A percentile compares a stretch with the other conserved stretches of the same genome.
These are phyloP conservation scores for Salvelinus alpinus DNA, from an alignment of 2,113 vertebrate species.

Conservation along the genomic window DNA sequence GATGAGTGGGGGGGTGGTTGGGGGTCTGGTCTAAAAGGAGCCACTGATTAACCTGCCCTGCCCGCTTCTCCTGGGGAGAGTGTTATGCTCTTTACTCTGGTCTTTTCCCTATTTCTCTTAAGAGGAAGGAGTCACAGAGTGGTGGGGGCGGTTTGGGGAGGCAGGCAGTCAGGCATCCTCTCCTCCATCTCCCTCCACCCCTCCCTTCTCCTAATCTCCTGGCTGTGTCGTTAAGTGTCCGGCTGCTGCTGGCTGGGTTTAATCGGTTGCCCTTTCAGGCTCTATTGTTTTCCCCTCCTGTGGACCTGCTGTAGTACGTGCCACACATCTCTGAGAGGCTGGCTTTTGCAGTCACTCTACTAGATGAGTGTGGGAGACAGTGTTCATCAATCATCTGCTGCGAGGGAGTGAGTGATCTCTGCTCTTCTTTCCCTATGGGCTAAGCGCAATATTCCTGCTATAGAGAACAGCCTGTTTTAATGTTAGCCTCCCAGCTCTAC, in stretches of 20 bases:
- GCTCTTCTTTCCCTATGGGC: background rate
- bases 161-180: background rate
- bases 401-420: background rate
- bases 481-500: background rate
- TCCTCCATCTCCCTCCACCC: background rate
- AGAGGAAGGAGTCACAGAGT: conserved; percentile 49
- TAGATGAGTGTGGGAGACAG: background rate
- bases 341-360: conserved; percentile 1
- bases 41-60: conserved; percentile 6
- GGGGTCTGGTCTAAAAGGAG: background rate
- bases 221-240: conserved; percentile 35
- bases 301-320: background rate
- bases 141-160: conserved; percentile 40
- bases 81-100: conserved; percentile 23
- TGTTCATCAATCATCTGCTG: background rate
- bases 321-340: background rate
- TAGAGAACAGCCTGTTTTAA: background rate
- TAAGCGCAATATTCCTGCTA: background rate
- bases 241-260: background rate
- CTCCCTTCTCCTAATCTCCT: conserved; percentile 31
- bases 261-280: conserved; percentile 1
- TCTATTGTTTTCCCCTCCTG: conserved; percentile 9
- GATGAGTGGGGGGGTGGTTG: conserved; percentile 5
- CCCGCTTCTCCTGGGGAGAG: conserved; percentile 7
- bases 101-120: conserved; percentile 43